Base-by-base conservation (phyloP, 2,113 vertebrate species). In the Melanerpes formicivorus region DNA sequence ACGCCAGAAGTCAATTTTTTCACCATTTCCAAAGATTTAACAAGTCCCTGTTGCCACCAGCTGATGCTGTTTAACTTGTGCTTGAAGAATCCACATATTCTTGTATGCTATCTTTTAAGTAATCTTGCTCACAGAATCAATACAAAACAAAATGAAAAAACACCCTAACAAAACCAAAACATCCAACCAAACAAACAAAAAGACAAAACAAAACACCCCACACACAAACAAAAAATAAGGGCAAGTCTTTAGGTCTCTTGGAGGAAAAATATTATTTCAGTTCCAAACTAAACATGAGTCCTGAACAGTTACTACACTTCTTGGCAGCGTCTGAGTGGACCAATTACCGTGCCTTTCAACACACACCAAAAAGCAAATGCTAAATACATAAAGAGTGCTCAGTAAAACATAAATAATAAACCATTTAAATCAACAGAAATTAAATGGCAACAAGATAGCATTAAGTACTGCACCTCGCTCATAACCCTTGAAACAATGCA, bases 341-440 rank as follows among this genome's bases (percentile, higher is more conserved):
- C 50, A 64, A 66, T 79, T 88, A 80, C 18, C 89, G 52, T 18
- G 10, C 23, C 48, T 76, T 94, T 87, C 54, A 77, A 56, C 46
- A 42, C 2, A 56, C 79, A 52, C 30, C 30, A 84, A 87, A 93
- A 90, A 80, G 13, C 18, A 69, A 86, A 81, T 34, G 32, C 6
- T 84, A 85, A 89, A 59, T 60, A 73, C 58, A 42, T 70, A 63
- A 75, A 42, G 3, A 59, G 15, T 30, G 6, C 42, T 73, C 58
- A 89, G 79, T 29, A 83, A 91, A 50, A 16, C 27, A 78, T 69
- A 90, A 80, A 81, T 73, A 95, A 90, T 37, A 80, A 84, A 34
- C 19, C 19, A 37, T 77, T 89, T 89, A 89, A 93, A 96, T 27
- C 15, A 70, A 54, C 32, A 44, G 5, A 44, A 77, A 89, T 66